A percentile compares a stretch with the other conserved stretches of the same genome.
These are phyloP conservation scores for Octodon degus DNA, from an alignment of 2,113 vertebrate genomes.

Conservation along the genomic window DNA sequence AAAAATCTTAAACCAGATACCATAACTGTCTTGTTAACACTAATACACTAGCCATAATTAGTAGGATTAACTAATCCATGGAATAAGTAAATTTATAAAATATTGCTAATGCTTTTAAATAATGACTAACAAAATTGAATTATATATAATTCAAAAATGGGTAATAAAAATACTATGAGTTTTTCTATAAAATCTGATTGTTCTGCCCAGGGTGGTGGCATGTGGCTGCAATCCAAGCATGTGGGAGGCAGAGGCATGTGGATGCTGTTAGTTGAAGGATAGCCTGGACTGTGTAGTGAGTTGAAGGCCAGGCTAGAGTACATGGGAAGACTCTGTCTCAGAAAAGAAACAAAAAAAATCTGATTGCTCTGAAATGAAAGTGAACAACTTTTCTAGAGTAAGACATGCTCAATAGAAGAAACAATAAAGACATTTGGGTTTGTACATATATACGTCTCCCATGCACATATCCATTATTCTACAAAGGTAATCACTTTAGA, in stretches of 20 bases:
- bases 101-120: not conserved
- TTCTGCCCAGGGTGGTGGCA: not conserved
- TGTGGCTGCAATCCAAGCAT: not conserved
- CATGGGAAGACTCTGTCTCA: not conserved
- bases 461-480: not conserved
- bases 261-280: not conserved
- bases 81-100: not conserved
- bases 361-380: conserved; percentile 2
- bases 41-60: not conserved
- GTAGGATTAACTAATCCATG: not conserved
- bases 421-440: not conserved
- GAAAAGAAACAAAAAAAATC: not conserved
- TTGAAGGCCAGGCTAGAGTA: not conserved
- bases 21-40: not conserved
- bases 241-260: not conserved
- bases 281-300: not conserved
- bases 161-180: not conserved
- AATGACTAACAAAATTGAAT: not conserved
- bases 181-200: conserved; percentile 21
- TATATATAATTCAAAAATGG: conserved; percentile 16
- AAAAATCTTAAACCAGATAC: not conserved
- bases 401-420: not conserved
- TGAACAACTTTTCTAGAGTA: not conserved
- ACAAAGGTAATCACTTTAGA: not conserved
- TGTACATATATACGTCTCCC: not conserved